These are phyloP conservation scores for Cydia splendana DNA, from an alignment of 1,140 invertebrate genomes.

Conservation along the genomic window DNA sequence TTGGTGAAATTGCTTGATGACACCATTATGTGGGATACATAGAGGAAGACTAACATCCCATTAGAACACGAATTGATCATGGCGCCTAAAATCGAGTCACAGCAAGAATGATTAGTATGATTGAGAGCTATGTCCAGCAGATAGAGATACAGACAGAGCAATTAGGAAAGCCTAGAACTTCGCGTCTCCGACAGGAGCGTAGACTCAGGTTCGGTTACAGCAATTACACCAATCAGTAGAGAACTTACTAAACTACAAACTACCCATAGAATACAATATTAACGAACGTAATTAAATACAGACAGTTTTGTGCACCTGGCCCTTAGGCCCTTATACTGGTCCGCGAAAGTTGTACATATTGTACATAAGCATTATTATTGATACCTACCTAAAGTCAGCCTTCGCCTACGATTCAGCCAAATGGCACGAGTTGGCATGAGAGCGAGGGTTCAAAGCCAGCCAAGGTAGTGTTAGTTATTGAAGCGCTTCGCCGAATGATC, in stretches of 20 bases:
- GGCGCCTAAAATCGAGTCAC: no score
- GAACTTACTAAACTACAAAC: no score
- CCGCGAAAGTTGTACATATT: neutral
- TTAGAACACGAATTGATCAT: no score
- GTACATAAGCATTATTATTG: neutral
- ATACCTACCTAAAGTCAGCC: neutral
- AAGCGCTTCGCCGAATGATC: neutral
- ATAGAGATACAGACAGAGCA: no score
- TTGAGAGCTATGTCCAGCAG: no score
- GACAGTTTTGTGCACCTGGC: neutral
- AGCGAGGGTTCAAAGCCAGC: neutral
- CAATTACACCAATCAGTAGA: no score
- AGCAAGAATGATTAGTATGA: no score
- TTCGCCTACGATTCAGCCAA: conserved; percentile 3
- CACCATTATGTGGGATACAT: no score
- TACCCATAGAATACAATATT: no score
- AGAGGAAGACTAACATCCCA: no score
- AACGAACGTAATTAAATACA: no score
- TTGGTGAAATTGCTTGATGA: no score
- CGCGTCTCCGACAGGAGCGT: neutral
- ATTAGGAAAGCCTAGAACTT: neutral
- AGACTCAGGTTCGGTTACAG: neutral
- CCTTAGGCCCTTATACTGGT: neutral
- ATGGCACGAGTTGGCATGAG: conserved; percentile 11
- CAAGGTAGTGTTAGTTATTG: conserved; percentile 8